Conservation (phyloP, 1,140 invertebrate genomes). For the Mesaphorura yosii region DNA sequence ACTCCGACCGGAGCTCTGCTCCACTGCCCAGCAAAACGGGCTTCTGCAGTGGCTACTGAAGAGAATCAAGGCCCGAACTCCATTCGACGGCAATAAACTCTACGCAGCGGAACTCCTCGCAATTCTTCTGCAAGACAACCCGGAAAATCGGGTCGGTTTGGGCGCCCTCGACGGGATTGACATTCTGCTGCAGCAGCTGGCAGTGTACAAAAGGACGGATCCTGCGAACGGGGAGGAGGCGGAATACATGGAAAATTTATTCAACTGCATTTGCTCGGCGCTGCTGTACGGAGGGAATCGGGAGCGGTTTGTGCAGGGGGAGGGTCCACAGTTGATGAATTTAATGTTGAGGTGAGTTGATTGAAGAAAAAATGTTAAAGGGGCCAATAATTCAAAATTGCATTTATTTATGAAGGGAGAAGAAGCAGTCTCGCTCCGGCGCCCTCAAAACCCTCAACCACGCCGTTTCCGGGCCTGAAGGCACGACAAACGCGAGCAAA, state of each 20-base stretch:
- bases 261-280: conserved; percentile 87
- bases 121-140: conserved; percentile 82
- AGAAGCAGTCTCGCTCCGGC: conserved; percentile 90
- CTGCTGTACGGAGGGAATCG: conserved; percentile 78
- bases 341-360: conserved; percentile 76
- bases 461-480: conserved; percentile 84
- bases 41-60: conserved; percentile 85
- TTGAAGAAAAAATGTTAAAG: not conserved
- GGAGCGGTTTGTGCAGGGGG: conserved; percentile 82
- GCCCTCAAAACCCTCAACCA: conserved; percentile 94
- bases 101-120: conserved; percentile 93
- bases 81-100: conserved; percentile 92
- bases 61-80: conserved; percentile 68
- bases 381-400: too few relatives aligned
- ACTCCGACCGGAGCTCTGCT: conserved; percentile 67
- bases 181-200: conserved; percentile 85
- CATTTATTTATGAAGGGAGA: conserved; percentile 55
- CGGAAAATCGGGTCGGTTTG: conserved; percentile 66
- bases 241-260: conserved; percentile 98
- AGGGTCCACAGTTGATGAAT: conserved; percentile 91
- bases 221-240: conserved; percentile 80
- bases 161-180: conserved; percentile 94
- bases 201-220: conserved; percentile 91
- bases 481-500: conserved; percentile 91
- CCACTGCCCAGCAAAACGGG: conserved; percentile 57